Conservation (phyloP, 2,888 invertebrate species). For the Apodemia mormo region DNA sequence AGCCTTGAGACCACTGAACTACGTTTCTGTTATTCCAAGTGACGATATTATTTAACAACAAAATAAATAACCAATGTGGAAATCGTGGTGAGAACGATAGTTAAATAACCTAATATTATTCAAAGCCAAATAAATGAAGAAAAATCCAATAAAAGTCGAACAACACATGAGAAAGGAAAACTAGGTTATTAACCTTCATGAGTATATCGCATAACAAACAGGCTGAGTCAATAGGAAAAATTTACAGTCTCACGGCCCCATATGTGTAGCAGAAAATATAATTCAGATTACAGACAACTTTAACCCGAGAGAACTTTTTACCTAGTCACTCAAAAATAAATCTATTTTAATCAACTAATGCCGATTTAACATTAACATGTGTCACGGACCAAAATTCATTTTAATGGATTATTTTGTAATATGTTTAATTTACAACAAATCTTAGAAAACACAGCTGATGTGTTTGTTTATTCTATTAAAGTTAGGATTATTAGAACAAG, state of each 20-base stretch:
- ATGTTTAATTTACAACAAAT: no score
- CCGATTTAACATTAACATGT: no score
- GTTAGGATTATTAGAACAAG: no score
- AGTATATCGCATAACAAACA: slow-evolving; percentile 55
- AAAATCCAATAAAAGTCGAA: slow-evolving; percentile 33
- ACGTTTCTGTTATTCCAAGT: no score
- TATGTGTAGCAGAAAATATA: slow-evolving; percentile 25
- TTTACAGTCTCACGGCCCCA: slow-evolving; percentile 30
- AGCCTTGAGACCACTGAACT: no score
- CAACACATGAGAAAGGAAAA: slow-evolving; percentile 46
- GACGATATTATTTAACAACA: no score
- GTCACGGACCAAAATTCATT: no score
- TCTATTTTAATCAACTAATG: slow-evolving; percentile 9
- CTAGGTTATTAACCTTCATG: slow-evolving; percentile 70
- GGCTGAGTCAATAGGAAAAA: slow-evolving; percentile 52
- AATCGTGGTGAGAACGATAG: neutral
- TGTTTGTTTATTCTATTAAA: no score
- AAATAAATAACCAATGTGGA: no score
- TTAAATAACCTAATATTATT: slow-evolving; percentile 26
- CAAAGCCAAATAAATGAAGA: slow-evolving; percentile 31
- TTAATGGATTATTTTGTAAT: no score
- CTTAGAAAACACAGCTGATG: no score
- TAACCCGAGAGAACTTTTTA: slow-evolving; percentile 13
- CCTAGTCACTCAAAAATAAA: slow-evolving; percentile 28
- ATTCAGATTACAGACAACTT: slow-evolving; percentile 22